These are phyloP conservation scores for Nephrotoma appendiculata DNA, from an alignment of 2,888 invertebrate species.

Conservation along the genomic window DNA sequence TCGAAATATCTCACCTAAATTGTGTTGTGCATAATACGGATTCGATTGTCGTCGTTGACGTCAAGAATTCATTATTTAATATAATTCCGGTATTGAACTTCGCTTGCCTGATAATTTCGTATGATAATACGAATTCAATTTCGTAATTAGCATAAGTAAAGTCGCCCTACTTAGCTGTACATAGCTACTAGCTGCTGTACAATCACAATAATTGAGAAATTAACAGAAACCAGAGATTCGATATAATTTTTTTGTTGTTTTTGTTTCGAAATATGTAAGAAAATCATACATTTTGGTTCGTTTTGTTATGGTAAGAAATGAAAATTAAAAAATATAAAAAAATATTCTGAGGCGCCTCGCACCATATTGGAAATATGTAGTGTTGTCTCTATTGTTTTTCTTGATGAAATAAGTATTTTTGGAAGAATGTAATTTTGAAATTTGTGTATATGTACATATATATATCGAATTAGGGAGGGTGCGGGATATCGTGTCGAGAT, in stretches of 20 bases:
- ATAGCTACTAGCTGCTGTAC: neutral
- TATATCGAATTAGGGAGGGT: too few species aligned
- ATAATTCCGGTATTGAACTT: neutral
- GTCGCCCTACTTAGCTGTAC: neutral
- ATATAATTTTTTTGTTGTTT: neutral
- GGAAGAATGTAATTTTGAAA: too few species aligned
- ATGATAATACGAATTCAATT: neutral
- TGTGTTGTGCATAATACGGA: neutral
- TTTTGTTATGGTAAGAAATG: neutral
- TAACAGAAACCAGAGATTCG: neutral
- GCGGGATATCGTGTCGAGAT: too few species aligned
- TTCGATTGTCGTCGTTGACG: neutral
- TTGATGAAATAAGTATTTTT: neutral
- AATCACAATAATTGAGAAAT: neutral
- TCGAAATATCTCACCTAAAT: neutral
- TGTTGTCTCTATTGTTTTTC: neutral
- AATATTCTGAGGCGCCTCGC: neutral
- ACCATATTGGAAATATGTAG: neutral
- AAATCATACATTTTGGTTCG: neutral
- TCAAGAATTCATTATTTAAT: neutral
- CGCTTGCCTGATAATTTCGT: neutral
- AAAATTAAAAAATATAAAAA: neutral
- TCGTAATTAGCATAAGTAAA: neutral
- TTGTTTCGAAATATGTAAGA: neutral
- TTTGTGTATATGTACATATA: too few species aligned